Evolutionary conservation across 2,113 vertebrate genomes (phyloP).

Genomic region (Scortum barcoo): DNA sequence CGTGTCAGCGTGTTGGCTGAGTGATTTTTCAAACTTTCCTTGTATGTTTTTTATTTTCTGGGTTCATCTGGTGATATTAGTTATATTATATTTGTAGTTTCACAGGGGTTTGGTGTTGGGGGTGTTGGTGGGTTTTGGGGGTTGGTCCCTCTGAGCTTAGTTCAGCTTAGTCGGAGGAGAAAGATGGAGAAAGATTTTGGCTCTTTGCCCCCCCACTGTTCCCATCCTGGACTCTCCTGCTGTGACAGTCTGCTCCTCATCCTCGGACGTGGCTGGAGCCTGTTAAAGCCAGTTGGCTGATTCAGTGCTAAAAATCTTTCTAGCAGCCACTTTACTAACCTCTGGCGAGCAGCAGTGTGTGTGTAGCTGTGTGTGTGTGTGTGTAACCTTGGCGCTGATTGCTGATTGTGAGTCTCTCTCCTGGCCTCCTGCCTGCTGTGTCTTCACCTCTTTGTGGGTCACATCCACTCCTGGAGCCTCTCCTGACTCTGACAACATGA

Average conservation of each 20-base stretch:
- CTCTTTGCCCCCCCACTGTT: constrained; percentile 11
- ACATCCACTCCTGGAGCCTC: constrained; percentile 16
- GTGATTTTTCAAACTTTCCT: too few relatives aligned
- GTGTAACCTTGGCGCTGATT: constrained; percentile 13
- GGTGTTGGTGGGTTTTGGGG: too few relatives aligned
- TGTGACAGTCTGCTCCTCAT: constrained; percentile 30
- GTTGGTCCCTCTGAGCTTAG: too few relatives aligned
- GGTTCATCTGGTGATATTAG: too few relatives aligned
- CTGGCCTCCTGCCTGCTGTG: constrained; percentile 31
- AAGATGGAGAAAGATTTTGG: too few relatives aligned
- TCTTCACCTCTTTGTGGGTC: constrained; percentile 30
- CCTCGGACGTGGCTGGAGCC: constrained; percentile 18
- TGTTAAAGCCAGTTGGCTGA: constrained; percentile 16
- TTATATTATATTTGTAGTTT: too few relatives aligned
- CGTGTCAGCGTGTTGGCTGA: too few relatives aligned
- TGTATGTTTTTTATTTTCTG: too few relatives aligned
- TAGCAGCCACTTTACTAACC: constrained; percentile 19
- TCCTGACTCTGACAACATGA: neutral
- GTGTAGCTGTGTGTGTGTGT: constrained; percentile 4
- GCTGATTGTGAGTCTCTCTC: neutral
- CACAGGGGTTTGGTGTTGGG: too few relatives aligned
- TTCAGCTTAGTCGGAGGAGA: too few relatives aligned
- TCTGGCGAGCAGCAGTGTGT: constrained; percentile 13
- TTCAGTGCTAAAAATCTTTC: neutral
- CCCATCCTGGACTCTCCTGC: constrained; percentile 20